Percentiles rank a stretch among this genome's conserved stretches.
Evolutionary conservation across 2,113 vertebrate genomes (phyloP).

Genomic region (Merops nubicus): DNA sequence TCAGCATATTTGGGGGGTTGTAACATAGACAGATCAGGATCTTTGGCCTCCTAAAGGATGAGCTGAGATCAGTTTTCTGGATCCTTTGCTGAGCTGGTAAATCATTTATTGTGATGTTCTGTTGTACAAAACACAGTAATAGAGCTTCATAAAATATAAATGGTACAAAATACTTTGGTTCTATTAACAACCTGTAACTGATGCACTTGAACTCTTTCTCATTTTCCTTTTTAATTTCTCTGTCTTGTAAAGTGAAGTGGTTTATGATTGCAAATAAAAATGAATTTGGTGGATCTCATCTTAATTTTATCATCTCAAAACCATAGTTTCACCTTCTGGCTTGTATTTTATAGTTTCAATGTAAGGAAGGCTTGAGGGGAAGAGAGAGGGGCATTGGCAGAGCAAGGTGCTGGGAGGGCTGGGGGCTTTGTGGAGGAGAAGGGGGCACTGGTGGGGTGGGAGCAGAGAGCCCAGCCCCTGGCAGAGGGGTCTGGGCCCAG

Average conservation of each 20-base stretch:
- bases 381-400: background rate
- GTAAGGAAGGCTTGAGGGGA: background rate
- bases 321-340: conserved; percentile 23
- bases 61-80: conserved; percentile 61
- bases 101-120: conserved; percentile 75
- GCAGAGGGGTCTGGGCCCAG: background rate
- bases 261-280: conserved; percentile 68
- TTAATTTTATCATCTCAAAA: conserved; percentile 42
- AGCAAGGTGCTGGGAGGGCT: background rate
- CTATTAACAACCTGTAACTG: conserved; percentile 70
- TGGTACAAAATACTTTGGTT: conserved; percentile 67
- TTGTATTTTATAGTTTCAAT: background rate
- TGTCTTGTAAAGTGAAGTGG: conserved; percentile 55
- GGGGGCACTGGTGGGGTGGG: background rate
- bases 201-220: conserved; percentile 63
- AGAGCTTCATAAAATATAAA: conserved; percentile 81
- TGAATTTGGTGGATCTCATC: conserved; percentile 54
- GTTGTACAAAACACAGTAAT: conserved; percentile 73
- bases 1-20: background rate
- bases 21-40: conserved; percentile 10
- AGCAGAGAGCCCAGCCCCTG: background rate
- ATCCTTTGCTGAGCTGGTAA: conserved; percentile 55
- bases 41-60: conserved; percentile 21
- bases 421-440: background rate
- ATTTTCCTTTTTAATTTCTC: conserved; percentile 65